Conservation (phyloP, 2,888 invertebrate species). For the Lissonota sp. region DNA sequence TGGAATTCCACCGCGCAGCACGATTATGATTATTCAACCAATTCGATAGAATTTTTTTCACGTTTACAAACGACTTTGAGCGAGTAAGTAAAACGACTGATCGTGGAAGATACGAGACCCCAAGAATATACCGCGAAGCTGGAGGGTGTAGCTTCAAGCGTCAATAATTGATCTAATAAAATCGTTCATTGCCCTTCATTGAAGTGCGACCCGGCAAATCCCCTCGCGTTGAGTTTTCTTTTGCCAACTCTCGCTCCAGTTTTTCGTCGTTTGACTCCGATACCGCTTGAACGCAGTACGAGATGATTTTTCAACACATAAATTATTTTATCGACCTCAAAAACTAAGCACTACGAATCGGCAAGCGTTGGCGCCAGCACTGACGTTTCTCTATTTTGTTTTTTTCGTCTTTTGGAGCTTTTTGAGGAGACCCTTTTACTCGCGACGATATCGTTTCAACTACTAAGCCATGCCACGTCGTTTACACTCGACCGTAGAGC, state of each 20-base stretch:
- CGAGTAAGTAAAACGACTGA: background rate
- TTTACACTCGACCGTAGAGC: constrained; percentile 13
- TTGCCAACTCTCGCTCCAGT: background rate
- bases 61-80: background rate
- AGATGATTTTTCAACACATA: background rate
- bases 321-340: no score
- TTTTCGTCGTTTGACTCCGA: background rate
- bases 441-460: constrained; percentile 14
- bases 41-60: background rate
- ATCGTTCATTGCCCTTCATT: constrained; percentile 43
- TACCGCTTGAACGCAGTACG: background rate
- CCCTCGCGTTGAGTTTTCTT: background rate
- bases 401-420: background rate
- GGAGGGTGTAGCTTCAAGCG: background rate
- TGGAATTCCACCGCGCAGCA: background rate
- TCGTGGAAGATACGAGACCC: background rate
- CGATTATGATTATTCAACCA: background rate
- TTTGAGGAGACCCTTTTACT: background rate
- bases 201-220: constrained; percentile 29
- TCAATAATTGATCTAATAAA: constrained; percentile 47
- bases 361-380: no score
- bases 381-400: background rate
- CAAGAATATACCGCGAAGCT: background rate
- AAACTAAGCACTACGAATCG: no score
- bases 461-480: constrained; percentile 16